A percentile compares a stretch with the other conserved stretches of the same genome.
These are phyloP conservation scores for Chorisops tibialis DNA, from an alignment of 2,888 invertebrate species.

Conservation along the genomic window DNA sequence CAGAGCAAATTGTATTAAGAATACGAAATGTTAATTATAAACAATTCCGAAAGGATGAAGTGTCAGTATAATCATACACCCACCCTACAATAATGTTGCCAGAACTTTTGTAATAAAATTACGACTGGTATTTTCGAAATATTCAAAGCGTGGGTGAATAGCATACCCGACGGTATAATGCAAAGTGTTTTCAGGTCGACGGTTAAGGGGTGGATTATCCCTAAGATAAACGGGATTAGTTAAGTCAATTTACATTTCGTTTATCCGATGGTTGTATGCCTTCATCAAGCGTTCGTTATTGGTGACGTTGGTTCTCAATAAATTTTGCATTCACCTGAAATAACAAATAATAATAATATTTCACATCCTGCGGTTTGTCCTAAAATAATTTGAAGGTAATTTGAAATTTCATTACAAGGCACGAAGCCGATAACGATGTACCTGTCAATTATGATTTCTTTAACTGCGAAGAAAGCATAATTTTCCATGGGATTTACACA, in stretches of 20 bases:
- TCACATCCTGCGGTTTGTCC: not conserved
- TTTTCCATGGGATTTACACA: not conserved
- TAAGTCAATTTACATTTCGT: conserved; percentile 17
- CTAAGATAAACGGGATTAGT: conserved; percentile 8
- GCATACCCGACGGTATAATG: too few relatives aligned
- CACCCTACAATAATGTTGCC: too few relatives aligned
- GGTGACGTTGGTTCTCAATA: not conserved
- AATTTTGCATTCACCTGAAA: conserved; percentile 18
- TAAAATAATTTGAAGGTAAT: conserved; percentile 14
- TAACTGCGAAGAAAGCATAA: not conserved
- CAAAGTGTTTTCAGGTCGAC: not conserved
- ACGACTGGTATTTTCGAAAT: too few relatives aligned
- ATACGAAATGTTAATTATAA: too few relatives aligned
- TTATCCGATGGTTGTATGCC: conserved; percentile 7
- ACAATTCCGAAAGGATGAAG: too few relatives aligned
- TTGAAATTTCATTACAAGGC: conserved; percentile 12
- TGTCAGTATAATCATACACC: too few relatives aligned
- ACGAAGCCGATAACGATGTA: not conserved
- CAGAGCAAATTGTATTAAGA: too few relatives aligned
- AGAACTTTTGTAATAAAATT: too few relatives aligned
- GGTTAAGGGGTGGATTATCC: not conserved
- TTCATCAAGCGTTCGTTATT: not conserved
- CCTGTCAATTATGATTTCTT: conserved; percentile 5
- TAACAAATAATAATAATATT: too few relatives aligned
- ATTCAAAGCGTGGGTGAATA: too few relatives aligned